Conservation (phyloP, 2,888 invertebrate genomes). For the Phyllotreta striolata region DNA sequence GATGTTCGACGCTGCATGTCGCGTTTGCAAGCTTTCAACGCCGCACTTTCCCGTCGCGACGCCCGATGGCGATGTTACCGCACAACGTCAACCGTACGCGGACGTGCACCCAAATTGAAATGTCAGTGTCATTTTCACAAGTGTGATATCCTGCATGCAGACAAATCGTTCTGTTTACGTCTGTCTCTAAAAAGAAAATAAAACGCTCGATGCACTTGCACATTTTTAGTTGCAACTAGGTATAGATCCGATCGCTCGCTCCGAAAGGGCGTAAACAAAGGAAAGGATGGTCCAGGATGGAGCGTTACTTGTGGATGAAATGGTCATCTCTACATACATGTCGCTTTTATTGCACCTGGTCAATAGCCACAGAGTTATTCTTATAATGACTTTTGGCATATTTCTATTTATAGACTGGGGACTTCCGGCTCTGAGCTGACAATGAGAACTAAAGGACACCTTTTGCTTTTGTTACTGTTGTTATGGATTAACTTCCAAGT, state of each 20-base stretch:
- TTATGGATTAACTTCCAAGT: conserved; percentile 22
- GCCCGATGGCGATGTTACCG: conserved; percentile 49
- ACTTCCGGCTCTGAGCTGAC: conserved; percentile 43
- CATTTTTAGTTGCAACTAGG: neutral
- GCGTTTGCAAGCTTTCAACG: conserved; percentile 38
- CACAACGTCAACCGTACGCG: conserved; percentile 49
- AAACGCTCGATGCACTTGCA: conserved; percentile 37
- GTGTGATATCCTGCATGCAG: conserved; percentile 47
- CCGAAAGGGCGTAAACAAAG: too few species aligned
- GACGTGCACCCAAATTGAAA: conserved; percentile 57
- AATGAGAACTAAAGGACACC: conserved; percentile 37
- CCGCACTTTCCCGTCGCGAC: conserved; percentile 45
- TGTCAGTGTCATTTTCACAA: conserved; percentile 60
- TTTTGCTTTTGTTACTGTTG: conserved; percentile 23
- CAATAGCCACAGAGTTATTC: conserved; percentile 17
- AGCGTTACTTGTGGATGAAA: too few species aligned
- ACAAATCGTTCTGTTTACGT: conserved; percentile 54
- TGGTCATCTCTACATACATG: conserved; percentile 2
- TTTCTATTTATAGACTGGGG: conserved; percentile 43
- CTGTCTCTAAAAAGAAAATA: conserved; percentile 48
- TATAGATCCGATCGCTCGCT: too few species aligned
- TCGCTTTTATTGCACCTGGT: conserved; percentile 12
- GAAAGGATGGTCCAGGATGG: too few species aligned
- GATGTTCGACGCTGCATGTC: conserved; percentile 34
- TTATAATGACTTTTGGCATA: conserved; percentile 45